Evolutionary conservation across 1,140 invertebrate genomes (phyloP).

Genomic region (Vanessa atalanta): DNA sequence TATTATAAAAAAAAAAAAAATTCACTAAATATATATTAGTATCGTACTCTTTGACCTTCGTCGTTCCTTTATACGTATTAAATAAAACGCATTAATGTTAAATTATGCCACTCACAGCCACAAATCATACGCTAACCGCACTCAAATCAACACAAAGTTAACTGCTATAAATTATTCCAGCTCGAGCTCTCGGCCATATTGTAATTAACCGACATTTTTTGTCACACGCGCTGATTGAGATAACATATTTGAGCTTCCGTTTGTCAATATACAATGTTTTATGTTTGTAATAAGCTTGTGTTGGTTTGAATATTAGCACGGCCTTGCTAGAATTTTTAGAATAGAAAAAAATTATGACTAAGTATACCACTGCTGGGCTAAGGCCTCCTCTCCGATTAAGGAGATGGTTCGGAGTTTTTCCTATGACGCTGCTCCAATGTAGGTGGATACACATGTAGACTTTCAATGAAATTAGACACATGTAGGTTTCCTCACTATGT

Average conservation of each 20-base stretch:
- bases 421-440: too few relatives aligned
- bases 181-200: slow-evolving; percentile 12
- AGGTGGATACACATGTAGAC: too few relatives aligned
- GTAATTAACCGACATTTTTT: slow-evolving; percentile 31
- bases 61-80: not conserved
- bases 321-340: not conserved
- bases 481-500: too few relatives aligned
- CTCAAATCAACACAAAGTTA: slow-evolving; percentile 24
- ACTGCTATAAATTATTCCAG: slow-evolving; percentile 27
- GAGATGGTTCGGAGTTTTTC: too few relatives aligned
- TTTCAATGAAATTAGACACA: too few relatives aligned
- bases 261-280: slow-evolving; percentile 7
- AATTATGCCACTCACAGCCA: slow-evolving; percentile 6
- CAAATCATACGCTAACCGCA: slow-evolving; percentile 18
- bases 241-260: slow-evolving; percentile 31
- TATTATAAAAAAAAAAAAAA: not conserved
- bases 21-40: too few relatives aligned
- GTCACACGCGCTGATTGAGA: slow-evolving; percentile 24
- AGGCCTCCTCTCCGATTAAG: too few relatives aligned
- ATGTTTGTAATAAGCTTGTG: not conserved
- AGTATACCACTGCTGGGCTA: too few relatives aligned
- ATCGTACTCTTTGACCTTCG: too few relatives aligned
- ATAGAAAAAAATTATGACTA: too few relatives aligned
- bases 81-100: slow-evolving; percentile 4
- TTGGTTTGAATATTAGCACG: not conserved